Percentiles rank a stretch among this genome's conserved stretches.
These are phyloP conservation scores for Lacerta agilis DNA, from an alignment of 2,797 vertebrate species.

Conservation along the genomic window DNA sequence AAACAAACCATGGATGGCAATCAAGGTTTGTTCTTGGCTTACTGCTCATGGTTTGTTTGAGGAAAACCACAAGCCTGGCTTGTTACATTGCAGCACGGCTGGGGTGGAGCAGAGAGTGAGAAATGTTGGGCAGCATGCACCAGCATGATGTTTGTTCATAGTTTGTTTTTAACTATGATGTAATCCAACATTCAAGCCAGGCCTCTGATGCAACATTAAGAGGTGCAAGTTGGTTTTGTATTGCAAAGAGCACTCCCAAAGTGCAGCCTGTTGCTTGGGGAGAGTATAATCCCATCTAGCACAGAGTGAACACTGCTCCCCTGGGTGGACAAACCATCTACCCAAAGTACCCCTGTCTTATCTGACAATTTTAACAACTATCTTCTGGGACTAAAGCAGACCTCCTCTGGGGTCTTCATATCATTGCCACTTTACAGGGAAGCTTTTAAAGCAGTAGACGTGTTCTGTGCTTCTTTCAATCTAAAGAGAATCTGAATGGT, in stretches of 20 bases:
- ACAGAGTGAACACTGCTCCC: neutral
- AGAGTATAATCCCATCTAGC: neutral
- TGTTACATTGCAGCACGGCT: too few species aligned
- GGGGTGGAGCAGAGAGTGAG: too few species aligned
- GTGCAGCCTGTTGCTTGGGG: too few species aligned
- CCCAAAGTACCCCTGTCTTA: neutral
- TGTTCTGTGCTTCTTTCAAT: constrained; percentile 37
- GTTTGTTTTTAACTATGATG: too few species aligned
- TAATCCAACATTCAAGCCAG: too few species aligned
- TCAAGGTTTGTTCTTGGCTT: too few species aligned
- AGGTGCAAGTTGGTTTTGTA: neutral
- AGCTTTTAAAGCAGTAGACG: neutral
- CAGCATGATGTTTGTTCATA: too few species aligned
- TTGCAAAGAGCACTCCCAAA: neutral
- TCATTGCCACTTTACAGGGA: neutral
- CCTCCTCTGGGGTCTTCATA: neutral
- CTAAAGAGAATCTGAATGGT: constrained; percentile 45
- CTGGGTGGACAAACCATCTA: neutral
- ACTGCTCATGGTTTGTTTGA: too few species aligned
- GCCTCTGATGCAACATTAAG: neutral
- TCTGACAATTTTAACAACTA: neutral
- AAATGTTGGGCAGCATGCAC: too few species aligned
- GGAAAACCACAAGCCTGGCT: too few species aligned
- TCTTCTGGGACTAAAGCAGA: neutral
- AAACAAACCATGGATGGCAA: too few species aligned